Conservation (phyloP, 2,888 invertebrate species). For the Caenorhabditis virilis region DNA sequence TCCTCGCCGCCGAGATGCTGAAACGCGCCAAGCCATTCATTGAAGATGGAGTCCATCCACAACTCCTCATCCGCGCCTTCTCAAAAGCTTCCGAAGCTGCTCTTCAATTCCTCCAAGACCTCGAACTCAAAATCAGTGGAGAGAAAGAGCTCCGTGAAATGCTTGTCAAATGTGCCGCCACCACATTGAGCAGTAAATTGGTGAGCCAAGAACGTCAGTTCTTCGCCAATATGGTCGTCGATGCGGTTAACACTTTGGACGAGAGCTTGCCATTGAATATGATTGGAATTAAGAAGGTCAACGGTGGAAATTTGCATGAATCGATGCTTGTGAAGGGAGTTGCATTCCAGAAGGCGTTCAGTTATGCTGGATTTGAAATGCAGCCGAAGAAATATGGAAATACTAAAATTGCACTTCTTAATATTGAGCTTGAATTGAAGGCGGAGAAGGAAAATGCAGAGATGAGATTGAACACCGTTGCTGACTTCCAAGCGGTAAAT, state of each 20-base stretch:
- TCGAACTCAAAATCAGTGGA: conserved; percentile 76
- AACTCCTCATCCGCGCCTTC: conserved; percentile 87
- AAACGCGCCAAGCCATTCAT: conserved; percentile 92
- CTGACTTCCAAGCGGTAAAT: conserved; percentile 70
- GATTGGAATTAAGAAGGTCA: conserved; percentile 98
- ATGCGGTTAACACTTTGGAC: conserved; percentile 89
- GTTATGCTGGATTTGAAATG: conserved; percentile 99
- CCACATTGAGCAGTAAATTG: conserved; percentile 94
- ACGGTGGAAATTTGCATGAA: conserved; percentile 73
- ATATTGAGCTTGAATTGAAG: conserved; percentile 95
- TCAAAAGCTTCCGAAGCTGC: conserved; percentile 81
- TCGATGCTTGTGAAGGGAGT: conserved; percentile 90
- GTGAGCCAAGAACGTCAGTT: conserved; percentile 87
- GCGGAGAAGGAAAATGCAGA: conserved; percentile 98
- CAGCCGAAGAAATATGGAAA: conserved; percentile 81
- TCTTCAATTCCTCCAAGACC: conserved; percentile 81
- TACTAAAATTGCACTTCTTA: conserved; percentile 80
- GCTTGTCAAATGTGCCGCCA: conserved; percentile 84
- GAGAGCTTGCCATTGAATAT: conserved; percentile 87
- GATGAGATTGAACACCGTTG: conserved; percentile 88
- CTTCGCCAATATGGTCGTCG: conserved; percentile 96
- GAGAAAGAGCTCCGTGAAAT: conserved; percentile 70
- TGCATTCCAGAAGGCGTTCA: conserved; percentile 99
- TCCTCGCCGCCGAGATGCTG: conserved; percentile 91
- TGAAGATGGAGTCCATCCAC: conserved; percentile 93